phyloP scores from a whole-genome alignment of 2,888 invertebrate genomes.

The Odontocolon sp. region DNA sequence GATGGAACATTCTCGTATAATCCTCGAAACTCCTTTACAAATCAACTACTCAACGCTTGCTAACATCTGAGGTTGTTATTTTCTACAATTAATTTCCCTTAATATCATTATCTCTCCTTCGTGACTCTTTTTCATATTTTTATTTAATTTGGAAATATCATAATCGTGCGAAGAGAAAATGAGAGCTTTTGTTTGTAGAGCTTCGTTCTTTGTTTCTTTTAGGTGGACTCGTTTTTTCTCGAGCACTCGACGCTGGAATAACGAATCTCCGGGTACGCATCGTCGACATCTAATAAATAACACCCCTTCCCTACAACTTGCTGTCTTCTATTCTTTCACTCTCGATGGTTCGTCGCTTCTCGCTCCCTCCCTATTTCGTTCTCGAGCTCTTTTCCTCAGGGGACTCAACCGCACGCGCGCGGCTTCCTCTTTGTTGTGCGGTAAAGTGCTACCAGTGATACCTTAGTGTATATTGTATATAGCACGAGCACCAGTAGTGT shows the following conservation, averaged over 20 bases:
- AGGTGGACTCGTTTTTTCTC: conserved; percentile 24
- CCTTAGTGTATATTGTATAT: conserved; percentile 4
- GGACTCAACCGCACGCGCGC: conserved; percentile 35
- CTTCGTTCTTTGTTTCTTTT: background rate
- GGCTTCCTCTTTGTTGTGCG: conserved; percentile 6
- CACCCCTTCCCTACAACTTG: conserved; percentile 35
- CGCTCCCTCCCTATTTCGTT: conserved; percentile 45
- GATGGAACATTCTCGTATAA: conserved; percentile 26
- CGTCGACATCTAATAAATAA: conserved; percentile 60
- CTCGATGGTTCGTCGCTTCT: conserved; percentile 46
- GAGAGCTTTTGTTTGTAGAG: background rate
- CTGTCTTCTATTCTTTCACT: conserved; percentile 41
- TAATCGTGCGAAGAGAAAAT: background rate
- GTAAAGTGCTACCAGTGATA: conserved; percentile 16
- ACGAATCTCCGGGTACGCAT: conserved; percentile 51
- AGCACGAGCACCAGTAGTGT: conserved; percentile 18
- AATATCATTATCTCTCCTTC: background rate
- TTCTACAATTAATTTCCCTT: background rate
- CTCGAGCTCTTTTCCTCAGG: conserved; percentile 39
- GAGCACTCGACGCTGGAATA: conserved; percentile 35
- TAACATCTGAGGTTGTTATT: background rate
- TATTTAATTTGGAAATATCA: background rate
- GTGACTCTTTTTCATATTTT: background rate
- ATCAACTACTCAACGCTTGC: conserved; percentile 18
- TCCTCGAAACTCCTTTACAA: background rate